Evolutionary conservation across 2,797 vertebrate genomes (phyloP).

Genomic region (Chiroxiphia lanceolata): DNA sequence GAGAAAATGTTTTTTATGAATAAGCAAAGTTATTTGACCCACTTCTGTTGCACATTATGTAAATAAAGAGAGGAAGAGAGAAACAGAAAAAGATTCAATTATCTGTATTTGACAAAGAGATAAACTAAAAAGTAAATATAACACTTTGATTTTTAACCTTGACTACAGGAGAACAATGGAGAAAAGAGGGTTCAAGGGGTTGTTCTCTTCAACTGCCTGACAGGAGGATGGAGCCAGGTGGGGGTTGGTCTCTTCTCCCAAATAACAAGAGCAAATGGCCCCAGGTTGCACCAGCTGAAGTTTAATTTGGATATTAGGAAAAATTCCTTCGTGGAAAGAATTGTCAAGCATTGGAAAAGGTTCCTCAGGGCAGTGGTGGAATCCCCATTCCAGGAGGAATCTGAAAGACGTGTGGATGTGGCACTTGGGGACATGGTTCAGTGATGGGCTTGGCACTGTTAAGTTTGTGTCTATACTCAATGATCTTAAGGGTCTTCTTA

Average conservation of each 20-base stretch:
- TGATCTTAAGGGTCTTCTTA: fast-evolving
- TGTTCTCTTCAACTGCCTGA: fast-evolving
- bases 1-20: neutral
- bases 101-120: neutral
- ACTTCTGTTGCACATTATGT: neutral
- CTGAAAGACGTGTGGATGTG: neutral
- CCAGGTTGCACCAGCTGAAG: fast-evolving
- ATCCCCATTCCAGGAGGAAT: too few relatives aligned
- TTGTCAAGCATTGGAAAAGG: neutral
- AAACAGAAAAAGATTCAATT: neutral
- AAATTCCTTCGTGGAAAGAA: neutral
- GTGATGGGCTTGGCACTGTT: neutral
- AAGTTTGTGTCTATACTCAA: fast-evolving
- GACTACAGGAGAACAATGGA: neutral
- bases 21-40: neutral
- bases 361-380: neutral
- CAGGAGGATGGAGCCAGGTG: neutral
- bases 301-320: neutral
- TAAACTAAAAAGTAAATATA: neutral
- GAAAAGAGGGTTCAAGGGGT: neutral
- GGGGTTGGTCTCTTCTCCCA: neutral
- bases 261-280: neutral
- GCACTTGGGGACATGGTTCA: fast-evolving
- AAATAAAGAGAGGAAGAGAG: neutral
- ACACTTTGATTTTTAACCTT: neutral